Percentiles rank a stretch among this genome's conserved stretches.
These are phyloP conservation scores for Platorchestia sp. DNA, from an alignment of 1,140 invertebrate species.

Conservation along the genomic window DNA sequence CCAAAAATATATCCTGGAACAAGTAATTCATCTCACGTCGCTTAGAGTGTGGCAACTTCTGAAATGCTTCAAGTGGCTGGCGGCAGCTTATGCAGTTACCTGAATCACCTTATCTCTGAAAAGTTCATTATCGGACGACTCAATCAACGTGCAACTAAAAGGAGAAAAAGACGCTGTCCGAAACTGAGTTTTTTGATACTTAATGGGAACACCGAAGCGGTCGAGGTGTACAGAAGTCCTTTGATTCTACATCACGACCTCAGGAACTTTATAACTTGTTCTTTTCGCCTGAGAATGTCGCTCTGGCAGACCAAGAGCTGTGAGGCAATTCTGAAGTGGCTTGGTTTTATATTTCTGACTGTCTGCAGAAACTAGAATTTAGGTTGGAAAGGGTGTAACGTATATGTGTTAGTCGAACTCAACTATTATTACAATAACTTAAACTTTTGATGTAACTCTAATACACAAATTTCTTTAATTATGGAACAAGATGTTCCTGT, in stretches of 20 bases:
- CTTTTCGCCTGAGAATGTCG: background rate
- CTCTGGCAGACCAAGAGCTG: background rate
- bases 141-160: background rate
- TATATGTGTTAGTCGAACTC: background rate
- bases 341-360: background rate
- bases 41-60: background rate
- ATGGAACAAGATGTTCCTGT: background rate
- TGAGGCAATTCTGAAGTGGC: background rate
- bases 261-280: conserved; percentile 9
- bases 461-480: background rate
- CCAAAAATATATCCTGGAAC: background rate
- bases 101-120: background rate
- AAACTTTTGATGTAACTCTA: background rate
- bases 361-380: background rate
- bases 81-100: background rate
- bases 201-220: background rate
- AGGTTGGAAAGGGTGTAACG: background rate
- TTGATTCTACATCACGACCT: background rate
- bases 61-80: background rate
- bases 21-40: conserved; percentile 7
- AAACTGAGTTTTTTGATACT: background rate
- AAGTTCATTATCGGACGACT: conserved; percentile 7
- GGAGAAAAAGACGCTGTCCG: background rate
- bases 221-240: conserved; percentile 3
- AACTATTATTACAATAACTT: background rate